Base-by-base conservation (phyloP, 2,888 invertebrate genomes). In the Melanargia galathea region DNA sequence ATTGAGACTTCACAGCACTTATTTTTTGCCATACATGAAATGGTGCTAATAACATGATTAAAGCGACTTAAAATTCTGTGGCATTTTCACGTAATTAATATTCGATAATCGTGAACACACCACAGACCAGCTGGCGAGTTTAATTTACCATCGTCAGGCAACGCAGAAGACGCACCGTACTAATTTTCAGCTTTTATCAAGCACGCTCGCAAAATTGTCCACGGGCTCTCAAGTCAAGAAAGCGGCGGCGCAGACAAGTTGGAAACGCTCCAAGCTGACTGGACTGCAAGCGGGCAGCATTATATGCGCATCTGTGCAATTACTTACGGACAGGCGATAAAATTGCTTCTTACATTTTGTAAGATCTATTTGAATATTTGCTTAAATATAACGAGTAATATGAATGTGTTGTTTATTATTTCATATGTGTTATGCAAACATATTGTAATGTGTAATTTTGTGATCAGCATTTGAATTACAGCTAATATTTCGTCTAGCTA, bases 321-420 rank as follows among this genome's bases (percentile, higher is more conserved):
- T 68, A 70, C 63, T 68, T 68, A 66, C 68, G 66, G 65, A 66
- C 70, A 66, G 63, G 62, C 68, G 65, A 68, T 70, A 68, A 65
- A 70, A 68, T 68, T 66, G 64, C 66, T 63, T 63, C 49, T 54
- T 65, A 57, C 67, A 58, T 60, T 62, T 60, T 57, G 40, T 46
- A 51, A 60, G 59, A 62, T 65, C 57, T 57, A 54, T 63, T 43
- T 45, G 45, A 51, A 45, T 65, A 48, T 65, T 62, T 64, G 56
- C 60, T 46, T 46, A 62, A 56, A 60, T 57, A 18, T 16, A 49
- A 26, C 40, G 11, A 52, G 35, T 33, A 33, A 13, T 52, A 52
- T 52, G 35, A 52, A 35, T 13, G 35, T 18, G 11, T 2, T 58
- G 46, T 35, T 46, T 35, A 35, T 58, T 48, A 48, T 58, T 58